Conservation (phyloP, 2,888 invertebrate genomes). For the Drosophila mimica region DNA sequence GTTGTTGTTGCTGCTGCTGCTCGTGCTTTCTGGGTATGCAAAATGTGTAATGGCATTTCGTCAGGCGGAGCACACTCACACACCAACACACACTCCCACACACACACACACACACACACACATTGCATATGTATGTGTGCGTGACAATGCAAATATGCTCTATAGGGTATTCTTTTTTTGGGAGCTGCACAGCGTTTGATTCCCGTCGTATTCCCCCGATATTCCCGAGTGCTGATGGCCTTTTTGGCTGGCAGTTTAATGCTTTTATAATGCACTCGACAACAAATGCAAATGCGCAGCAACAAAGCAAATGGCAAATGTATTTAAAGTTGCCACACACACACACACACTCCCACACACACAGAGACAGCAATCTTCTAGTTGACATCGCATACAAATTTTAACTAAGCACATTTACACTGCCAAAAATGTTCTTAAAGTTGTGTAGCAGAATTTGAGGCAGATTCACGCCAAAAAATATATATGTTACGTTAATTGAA, state of each 20-base stretch:
- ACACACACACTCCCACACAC: not conserved
- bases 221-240: conserved; percentile 34
- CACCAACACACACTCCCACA: not conserved
- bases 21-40: conserved; percentile 68
- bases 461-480: conserved; percentile 28
- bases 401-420: conserved; percentile 15
- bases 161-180: conserved; percentile 16
- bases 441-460: conserved; percentile 29
- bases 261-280: conserved; percentile 73
- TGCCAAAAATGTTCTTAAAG: conserved; percentile 20
- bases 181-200: conserved; percentile 16
- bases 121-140: conserved; percentile 27
- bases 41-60: conserved; percentile 79
- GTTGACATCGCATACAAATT: conserved; percentile 14
- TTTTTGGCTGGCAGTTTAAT: conserved; percentile 71
- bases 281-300: conserved; percentile 51
- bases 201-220: not conserved
- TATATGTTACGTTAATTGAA: conserved; percentile 67
- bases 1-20: too few species aligned
- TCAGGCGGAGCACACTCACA: conserved; percentile 68
- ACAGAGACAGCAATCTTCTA: not conserved
- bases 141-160: conserved; percentile 65
- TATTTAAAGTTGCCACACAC: conserved; percentile 46
- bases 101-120: conserved; percentile 18
- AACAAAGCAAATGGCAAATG: conserved; percentile 52